These are phyloP conservation scores for Miniopterus natalensis DNA, from an alignment of 2,113 vertebrate species.

Conservation along the genomic window DNA sequence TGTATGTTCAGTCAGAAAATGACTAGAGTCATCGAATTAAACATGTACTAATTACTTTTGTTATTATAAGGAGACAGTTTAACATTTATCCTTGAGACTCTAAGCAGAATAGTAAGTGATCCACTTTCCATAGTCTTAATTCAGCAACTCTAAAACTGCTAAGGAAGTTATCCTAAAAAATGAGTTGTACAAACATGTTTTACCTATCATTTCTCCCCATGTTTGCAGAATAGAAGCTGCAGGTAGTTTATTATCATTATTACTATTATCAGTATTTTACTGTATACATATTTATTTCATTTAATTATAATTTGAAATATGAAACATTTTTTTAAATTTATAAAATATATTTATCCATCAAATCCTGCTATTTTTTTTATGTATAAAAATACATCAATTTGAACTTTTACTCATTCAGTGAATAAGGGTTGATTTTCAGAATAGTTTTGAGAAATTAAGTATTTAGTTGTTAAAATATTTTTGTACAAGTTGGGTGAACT, in stretches of 20 bases:
- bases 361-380: background rate
- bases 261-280: background rate
- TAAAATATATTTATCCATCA: background rate
- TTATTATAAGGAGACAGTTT: constrained; percentile 13
- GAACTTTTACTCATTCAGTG: background rate
- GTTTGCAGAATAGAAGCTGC: background rate
- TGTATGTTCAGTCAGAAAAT: background rate
- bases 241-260: background rate
- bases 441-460: constrained; percentile 18
- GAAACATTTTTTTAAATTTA: background rate
- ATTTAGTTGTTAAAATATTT: background rate
- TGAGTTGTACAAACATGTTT: background rate
- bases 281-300: background rate
- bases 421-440: background rate
- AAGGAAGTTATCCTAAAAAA: background rate
- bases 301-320: background rate
- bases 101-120: constrained; percentile 2
- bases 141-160: constrained; percentile 6
- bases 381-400: background rate
- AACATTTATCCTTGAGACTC: background rate
- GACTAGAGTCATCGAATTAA: constrained; percentile 14
- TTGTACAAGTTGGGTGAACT: background rate
- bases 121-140: background rate
- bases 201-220: background rate
- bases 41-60: constrained; percentile 4